A percentile compares a stretch with the other conserved stretches of the same genome.
These are phyloP conservation scores for Corapipo altera DNA, from an alignment of 2,113 vertebrate species.

Conservation along the genomic window DNA sequence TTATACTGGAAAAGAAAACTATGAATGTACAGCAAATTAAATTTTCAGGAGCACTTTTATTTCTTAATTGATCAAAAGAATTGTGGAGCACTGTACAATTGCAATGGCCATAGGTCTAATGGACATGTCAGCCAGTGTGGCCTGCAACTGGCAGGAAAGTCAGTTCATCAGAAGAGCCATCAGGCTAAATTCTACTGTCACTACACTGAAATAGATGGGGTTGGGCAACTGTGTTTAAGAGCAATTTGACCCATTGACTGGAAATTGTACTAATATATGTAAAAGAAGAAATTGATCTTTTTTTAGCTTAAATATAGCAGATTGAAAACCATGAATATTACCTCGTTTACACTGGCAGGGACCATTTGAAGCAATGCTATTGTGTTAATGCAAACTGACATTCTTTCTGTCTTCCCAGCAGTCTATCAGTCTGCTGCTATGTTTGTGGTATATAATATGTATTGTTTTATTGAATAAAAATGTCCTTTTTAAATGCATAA, in stretches of 20 bases:
- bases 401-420: neutral
- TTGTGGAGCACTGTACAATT: neutral
- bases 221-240: neutral
- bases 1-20: neutral
- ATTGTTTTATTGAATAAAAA: conserved; percentile 49
- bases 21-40: neutral
- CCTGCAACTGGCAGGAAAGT: neutral
- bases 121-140: neutral
- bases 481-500: conserved; percentile 13
- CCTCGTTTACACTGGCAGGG: neutral
- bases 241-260: neutral
- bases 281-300: neutral
- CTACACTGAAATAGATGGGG: neutral
- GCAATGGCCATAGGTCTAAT: neutral
- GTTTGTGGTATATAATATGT: neutral
- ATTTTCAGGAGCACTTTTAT: conserved; percentile 14
- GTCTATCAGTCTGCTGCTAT: conserved; percentile 4
- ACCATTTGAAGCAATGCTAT: neutral
- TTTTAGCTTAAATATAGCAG: neutral
- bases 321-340: neutral
- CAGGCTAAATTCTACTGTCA: neutral
- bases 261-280: neutral
- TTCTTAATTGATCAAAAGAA: conserved; percentile 40
- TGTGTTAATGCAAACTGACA: neutral
- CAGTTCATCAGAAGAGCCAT: neutral